Percentiles rank a stretch among this genome's conserved stretches.
Evolutionary conservation across 2,888 invertebrate genomes (phyloP).

Genomic region (Perdita meconis): DNA sequence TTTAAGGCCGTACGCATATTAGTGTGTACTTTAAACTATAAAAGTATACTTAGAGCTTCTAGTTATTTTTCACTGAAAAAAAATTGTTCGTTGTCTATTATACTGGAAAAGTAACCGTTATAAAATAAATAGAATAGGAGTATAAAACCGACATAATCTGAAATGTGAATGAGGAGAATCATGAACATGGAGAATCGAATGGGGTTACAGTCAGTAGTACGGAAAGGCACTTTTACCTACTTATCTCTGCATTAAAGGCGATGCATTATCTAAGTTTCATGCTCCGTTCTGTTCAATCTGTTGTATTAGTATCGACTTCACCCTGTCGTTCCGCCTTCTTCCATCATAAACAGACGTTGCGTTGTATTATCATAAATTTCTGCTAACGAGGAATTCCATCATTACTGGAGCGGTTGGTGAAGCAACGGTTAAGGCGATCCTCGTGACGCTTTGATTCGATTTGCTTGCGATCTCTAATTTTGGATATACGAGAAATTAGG

Average conservation of each 20-base stretch:
- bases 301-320: slow-evolving; percentile 20
- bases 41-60: too few relatives aligned
- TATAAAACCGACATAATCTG: slow-evolving; percentile 6
- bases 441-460: slow-evolving; percentile 25
- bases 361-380: slow-evolving; percentile 74
- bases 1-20: too few relatives aligned
- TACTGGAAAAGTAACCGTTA: not conserved
- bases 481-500: too few relatives aligned
- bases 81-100: not conserved
- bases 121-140: not conserved
- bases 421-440: slow-evolving; percentile 3
- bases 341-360: slow-evolving; percentile 57
- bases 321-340: slow-evolving; percentile 46
- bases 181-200: slow-evolving; percentile 20
- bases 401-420: slow-evolving; percentile 17
- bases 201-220: slow-evolving; percentile 16
- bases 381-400: slow-evolving; percentile 70
- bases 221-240: slow-evolving; percentile 6
- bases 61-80: too few relatives aligned
- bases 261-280: slow-evolving; percentile 33
- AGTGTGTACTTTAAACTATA: too few relatives aligned
- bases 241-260: slow-evolving; percentile 21
- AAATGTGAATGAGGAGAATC: slow-evolving; percentile 3
- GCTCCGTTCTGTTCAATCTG: slow-evolving; percentile 21
- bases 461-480: slow-evolving; percentile 29